Base-by-base conservation (phyloP, 1,140 invertebrate genomes). In the Ceratitis capitata region DNA sequence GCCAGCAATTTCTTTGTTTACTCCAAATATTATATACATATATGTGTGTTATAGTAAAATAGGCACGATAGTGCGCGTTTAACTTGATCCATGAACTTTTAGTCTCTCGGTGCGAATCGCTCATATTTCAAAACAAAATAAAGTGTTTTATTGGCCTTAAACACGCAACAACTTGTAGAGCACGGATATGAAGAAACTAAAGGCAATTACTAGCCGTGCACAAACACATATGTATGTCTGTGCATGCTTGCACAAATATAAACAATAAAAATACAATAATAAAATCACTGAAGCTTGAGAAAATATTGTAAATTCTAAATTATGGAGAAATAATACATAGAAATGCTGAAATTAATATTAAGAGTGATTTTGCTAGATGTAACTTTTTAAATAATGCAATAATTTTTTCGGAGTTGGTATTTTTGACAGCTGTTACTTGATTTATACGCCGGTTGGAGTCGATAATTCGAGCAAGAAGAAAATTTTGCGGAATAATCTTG, bases 111-210 rank as follows among this genome's bases (percentile, higher is more conserved):
- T 74, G 64, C 64, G 29, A 74, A 39, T 19, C 19, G n/a, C 6
- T 74, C 29, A 61, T 10, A 32, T 32, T 61, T 4, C 32, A 35
- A 32, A 74, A 19, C 64, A 69, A 69, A 39, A 32, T 39, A 14
- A 16, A 39, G 39, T 42, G 26, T n/a, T 78, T 78, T 78, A 78
- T 78, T 78, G 4, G 42, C n/a, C n/a, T 23, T 45, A 23, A 78
- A 78, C 69, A 78, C 69, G 69, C 69, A 78, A 78, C 69, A 23
- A 78, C 69, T 78, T 78, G n/a, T 47, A 39, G 39, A 47, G n/a
- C 69, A 2, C 19, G 61, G n/a, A n/a, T 3, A 78, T 45, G 69
- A 23, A 78, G 19, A 78, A 14, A 26, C 69, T n/a, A n/a, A n/a
- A n/a, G 12, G 19, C 32, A 23, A 45, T 23, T 45, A 14, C 61